phyloP scores from a whole-genome alignment of 2,113 vertebrate species.

The Mormoops blainvillei region DNA sequence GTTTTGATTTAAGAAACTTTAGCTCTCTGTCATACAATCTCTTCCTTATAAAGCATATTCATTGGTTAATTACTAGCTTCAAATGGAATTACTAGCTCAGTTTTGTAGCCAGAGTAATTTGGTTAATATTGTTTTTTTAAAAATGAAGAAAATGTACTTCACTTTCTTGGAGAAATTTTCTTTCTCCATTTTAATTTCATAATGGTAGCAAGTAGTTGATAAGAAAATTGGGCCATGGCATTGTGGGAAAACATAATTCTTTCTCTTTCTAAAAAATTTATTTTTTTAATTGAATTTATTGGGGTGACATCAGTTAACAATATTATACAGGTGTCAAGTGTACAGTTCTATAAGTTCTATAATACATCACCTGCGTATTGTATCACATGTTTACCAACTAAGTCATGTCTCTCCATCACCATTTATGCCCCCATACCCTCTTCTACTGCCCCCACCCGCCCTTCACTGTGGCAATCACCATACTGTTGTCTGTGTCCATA shows the following conservation, averaged over 20 bases:
- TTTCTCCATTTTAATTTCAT: constrained; percentile 13
- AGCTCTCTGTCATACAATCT: background rate
- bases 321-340: too few species aligned
- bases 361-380: too few species aligned
- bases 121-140: background rate
- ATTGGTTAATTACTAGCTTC: constrained; percentile 3
- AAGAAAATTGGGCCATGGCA: background rate
- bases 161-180: background rate
- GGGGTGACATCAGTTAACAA: too few species aligned
- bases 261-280: background rate
- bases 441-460: too few species aligned
- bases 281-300: too few species aligned
- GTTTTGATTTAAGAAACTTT: constrained; percentile 22
- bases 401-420: too few species aligned
- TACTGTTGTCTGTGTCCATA: too few species aligned
- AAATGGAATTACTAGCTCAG: background rate
- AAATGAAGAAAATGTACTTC: background rate
- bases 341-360: too few species aligned
- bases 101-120: background rate
- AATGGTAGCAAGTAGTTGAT: background rate
- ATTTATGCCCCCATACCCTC: too few species aligned
- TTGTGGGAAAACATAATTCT: background rate
- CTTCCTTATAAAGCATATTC: background rate
- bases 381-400: too few species aligned
- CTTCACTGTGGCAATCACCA: too few species aligned